phyloP scores from a whole-genome alignment of 1,140 invertebrate genomes.

The Oedothorax gibbosus region DNA sequence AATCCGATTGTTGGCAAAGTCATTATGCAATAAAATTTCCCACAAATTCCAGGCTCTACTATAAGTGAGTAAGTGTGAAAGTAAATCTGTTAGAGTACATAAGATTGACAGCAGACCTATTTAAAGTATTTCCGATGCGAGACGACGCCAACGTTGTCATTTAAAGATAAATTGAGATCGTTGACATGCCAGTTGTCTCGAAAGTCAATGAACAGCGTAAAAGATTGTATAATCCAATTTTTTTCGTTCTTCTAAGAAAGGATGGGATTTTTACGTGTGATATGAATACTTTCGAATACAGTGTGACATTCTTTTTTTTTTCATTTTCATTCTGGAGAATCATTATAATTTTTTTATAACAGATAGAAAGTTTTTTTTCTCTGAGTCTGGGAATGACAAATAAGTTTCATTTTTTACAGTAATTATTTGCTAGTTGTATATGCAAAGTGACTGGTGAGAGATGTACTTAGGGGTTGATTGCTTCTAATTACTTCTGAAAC shows the following conservation, averaged over 20 bases:
- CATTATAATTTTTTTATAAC: too few relatives aligned
- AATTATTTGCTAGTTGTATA: too few relatives aligned
- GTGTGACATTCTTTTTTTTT: too few relatives aligned
- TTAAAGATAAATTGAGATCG: conserved; percentile 31
- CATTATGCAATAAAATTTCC: not conserved
- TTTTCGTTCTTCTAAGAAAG: conserved; percentile 1
- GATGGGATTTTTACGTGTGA: conserved; percentile 4
- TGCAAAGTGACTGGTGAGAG: too few relatives aligned
- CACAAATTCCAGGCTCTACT: not conserved
- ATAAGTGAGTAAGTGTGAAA: not conserved
- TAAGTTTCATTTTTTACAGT: too few relatives aligned
- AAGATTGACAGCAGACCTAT: conserved; percentile 11
- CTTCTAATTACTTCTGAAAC: too few relatives aligned
- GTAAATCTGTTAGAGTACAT: too few relatives aligned
- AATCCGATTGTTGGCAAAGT: too few relatives aligned
- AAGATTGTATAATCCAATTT: conserved; percentile 21
- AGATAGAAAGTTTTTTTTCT: too few relatives aligned
- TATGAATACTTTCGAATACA: not conserved
- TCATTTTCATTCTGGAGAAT: too few relatives aligned
- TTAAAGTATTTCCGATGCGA: conserved; percentile 38
- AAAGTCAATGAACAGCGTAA: conserved; percentile 30
- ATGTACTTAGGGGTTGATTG: too few relatives aligned
- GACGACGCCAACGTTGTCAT: conserved; percentile 36
- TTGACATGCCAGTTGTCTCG: conserved; percentile 28
- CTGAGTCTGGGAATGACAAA: too few relatives aligned